Conservation (phyloP, 2,113 vertebrate species). For the Picathartes gymnocephalus region DNA sequence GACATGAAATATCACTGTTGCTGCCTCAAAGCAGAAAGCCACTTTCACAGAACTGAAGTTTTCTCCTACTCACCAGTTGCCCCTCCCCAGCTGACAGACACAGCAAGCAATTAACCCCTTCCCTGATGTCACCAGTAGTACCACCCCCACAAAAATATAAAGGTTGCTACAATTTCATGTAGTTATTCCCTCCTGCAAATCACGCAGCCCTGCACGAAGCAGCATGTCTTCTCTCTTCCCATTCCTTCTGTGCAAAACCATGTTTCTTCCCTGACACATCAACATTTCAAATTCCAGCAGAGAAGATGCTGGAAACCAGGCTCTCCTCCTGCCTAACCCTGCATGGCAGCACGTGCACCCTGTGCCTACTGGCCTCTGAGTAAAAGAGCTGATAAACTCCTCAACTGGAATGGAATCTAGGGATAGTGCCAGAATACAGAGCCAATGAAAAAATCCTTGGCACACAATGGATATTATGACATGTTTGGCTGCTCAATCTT, state of each 20-base stretch:
- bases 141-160: not conserved
- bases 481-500: not conserved
- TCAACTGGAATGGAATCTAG: not conserved
- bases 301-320: not conserved
- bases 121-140: not conserved
- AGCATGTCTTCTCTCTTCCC: not conserved
- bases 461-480: not conserved
- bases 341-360: not conserved
- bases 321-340: not conserved
- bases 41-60: constrained; percentile 41
- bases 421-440: not conserved
- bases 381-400: not conserved
- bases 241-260: not conserved
- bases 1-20: constrained; percentile 73
- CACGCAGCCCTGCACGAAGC: not conserved
- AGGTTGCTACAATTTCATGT: not conserved
- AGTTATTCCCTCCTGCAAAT: not conserved
- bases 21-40: constrained; percentile 66
- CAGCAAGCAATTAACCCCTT: constrained; percentile 9
- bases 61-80: not conserved
- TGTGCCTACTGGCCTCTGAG: not conserved
- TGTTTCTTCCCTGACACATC: not conserved
- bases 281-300: not conserved
- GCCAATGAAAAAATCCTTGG: not conserved
- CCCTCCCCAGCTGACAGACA: not conserved